These are phyloP conservation scores for Tetramorium parvispinum DNA, from an alignment of 1,140 invertebrate genomes.

Conservation along the genomic window DNA sequence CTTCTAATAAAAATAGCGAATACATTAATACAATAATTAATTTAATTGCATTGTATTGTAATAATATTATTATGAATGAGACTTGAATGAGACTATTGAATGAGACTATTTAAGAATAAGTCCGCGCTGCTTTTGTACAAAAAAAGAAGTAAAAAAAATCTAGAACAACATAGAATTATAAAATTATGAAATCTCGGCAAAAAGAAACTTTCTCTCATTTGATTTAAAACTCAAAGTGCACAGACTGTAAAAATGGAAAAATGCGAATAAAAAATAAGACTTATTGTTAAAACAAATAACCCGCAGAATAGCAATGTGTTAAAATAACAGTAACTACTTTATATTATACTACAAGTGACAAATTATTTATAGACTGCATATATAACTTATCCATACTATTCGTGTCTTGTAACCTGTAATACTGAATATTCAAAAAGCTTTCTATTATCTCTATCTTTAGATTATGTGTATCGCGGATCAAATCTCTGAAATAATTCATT, in stretches of 20 bases:
- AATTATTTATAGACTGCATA: conserved; percentile 33
- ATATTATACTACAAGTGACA: background rate
- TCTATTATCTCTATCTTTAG: too few species aligned
- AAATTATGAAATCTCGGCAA: conserved; percentile 15
- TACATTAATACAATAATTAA: conserved; percentile 5
- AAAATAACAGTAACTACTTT: conserved; percentile 43
- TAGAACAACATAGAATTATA: background rate
- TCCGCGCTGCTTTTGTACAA: background rate
- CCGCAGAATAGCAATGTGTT: background rate
- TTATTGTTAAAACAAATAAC: background rate
- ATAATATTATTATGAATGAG: background rate
- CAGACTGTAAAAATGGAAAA: background rate
- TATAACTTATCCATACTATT: background rate
- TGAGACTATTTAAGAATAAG: background rate
- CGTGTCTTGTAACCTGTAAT: background rate
- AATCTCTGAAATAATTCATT: background rate
- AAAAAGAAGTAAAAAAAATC: background rate
- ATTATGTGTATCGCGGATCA: too few species aligned
- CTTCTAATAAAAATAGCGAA: background rate
- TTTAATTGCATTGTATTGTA: background rate
- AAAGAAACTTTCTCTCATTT: background rate
- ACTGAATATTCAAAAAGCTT: background rate
- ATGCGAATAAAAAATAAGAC: background rate
- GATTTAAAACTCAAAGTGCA: background rate
- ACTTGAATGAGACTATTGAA: background rate